Evolutionary conservation across 2,113 vertebrate genomes (phyloP).

Genomic region (Lycaon pictus): DNA sequence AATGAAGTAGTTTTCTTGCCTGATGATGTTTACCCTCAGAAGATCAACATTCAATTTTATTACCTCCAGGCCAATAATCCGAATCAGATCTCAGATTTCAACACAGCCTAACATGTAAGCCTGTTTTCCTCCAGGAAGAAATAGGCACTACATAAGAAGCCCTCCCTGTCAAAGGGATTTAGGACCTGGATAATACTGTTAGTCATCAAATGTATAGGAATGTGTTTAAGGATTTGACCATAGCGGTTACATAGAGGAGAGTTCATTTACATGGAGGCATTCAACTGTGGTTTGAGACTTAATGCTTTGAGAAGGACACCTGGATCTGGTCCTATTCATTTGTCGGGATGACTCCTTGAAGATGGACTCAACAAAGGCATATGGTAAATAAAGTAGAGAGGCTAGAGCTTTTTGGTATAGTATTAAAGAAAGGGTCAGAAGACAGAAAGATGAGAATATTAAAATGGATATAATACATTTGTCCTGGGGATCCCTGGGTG

Average conservation of each 20-base stretch:
- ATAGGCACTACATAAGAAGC: not conserved
- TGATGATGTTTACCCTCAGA: not conserved
- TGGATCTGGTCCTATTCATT: not conserved
- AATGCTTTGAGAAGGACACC: not conserved
- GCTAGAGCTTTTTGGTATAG: not conserved
- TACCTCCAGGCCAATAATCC: not conserved
- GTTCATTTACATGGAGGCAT: not conserved
- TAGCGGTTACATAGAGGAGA: not conserved
- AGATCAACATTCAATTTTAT: not conserved
- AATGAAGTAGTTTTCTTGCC: not conserved
- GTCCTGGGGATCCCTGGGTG: not conserved
- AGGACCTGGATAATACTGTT: not conserved
- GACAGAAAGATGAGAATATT: not conserved
- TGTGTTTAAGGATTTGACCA: not conserved
- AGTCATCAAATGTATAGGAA: not conserved
- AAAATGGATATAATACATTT: not conserved
- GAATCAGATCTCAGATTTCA: constrained; percentile 23
- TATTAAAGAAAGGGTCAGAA: constrained; percentile 23
- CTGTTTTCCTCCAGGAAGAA: not conserved
- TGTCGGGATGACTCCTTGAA: not conserved
- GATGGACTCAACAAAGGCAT: not conserved
- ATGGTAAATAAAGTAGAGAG: not conserved
- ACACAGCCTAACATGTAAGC: not conserved
- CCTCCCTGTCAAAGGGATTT: not conserved
- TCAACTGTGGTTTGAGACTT: not conserved